Evolutionary conservation across 2,888 invertebrate species (phyloP).

Genomic region (Galerucella pusilla): DNA sequence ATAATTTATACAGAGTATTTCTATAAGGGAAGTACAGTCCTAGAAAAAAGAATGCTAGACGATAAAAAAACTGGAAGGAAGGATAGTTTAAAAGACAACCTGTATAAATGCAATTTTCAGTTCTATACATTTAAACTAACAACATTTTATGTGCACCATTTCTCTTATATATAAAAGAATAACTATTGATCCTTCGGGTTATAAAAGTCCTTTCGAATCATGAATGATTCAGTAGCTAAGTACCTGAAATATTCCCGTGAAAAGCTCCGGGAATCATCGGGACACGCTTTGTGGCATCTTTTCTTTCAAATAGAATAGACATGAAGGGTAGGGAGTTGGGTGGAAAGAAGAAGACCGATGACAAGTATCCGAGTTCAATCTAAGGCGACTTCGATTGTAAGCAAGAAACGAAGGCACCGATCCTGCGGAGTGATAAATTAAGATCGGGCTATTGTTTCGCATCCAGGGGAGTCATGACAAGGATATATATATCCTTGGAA

Average conservation of each 20-base stretch:
- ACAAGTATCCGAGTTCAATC: conserved; percentile 63
- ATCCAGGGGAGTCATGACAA: conserved; percentile 61
- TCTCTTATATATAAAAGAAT: too few species aligned
- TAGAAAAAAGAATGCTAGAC: too few species aligned
- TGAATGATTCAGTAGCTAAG: conserved; percentile 51
- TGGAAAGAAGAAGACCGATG: conserved; percentile 57
- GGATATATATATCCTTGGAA: conserved; percentile 56
- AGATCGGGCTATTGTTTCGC: conserved; percentile 64
- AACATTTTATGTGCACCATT: too few species aligned
- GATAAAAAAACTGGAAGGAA: too few species aligned
- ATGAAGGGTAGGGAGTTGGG: not conserved
- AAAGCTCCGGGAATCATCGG: conserved; percentile 43
- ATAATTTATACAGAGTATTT: not conserved
- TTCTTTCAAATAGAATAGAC: conserved; percentile 42
- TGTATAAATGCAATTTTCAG: too few species aligned
- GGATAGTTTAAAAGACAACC: too few species aligned
- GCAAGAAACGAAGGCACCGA: conserved; percentile 62
- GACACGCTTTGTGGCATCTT: conserved; percentile 43
- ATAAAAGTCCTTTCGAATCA: conserved; percentile 35
- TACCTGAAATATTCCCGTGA: conserved; percentile 47
- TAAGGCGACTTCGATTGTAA: conserved; percentile 62
- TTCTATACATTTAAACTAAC: too few species aligned
- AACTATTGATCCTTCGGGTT: conserved; percentile 12
- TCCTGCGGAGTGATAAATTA: conserved; percentile 65
- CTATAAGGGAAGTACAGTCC: too few species aligned